A percentile compares a stretch with the other conserved stretches of the same genome.
Conservation (phyloP, 2,797 vertebrate genomes). For the Australoheros facetus region DNA sequence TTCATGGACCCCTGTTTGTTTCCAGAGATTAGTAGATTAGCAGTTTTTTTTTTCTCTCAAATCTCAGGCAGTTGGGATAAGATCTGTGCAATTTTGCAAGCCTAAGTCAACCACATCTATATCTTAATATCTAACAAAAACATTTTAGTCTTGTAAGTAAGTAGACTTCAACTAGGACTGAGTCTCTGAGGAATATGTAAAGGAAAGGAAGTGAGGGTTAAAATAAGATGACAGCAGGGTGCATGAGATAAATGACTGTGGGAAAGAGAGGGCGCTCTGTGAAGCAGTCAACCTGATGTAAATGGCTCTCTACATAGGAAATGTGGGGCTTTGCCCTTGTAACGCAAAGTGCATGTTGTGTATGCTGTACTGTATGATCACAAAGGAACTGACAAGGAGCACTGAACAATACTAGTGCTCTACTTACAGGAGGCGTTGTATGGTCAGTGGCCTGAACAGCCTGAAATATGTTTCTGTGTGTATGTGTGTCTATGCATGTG, state of each 20-base stretch:
- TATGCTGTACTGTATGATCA: constrained; percentile 32
- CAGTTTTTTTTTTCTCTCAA: constrained; percentile 9
- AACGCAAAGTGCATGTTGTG: constrained; percentile 44
- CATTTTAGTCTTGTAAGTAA: constrained; percentile 16
- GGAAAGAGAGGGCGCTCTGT: constrained; percentile 34
- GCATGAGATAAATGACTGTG: constrained; percentile 46
- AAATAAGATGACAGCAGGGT: constrained; percentile 29
- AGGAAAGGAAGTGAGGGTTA: constrained; percentile 21
- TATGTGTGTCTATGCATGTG: not conserved
- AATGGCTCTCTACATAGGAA: constrained; percentile 34
- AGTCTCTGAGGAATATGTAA: constrained; percentile 22
- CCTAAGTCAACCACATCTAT: constrained; percentile 16
- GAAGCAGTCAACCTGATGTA: constrained; percentile 37
- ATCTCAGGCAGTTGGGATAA: constrained; percentile 43
- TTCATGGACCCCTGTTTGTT: constrained; percentile 27
- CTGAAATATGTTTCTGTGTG: constrained; percentile 13
- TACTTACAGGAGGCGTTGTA: constrained; percentile 43
- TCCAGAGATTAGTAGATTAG: constrained; percentile 38
- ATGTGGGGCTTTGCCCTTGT: constrained; percentile 28
- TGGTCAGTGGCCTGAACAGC: constrained; percentile 60
- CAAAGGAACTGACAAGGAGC: constrained; percentile 38
- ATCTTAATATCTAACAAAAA: constrained; percentile 45
- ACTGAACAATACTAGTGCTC: constrained; percentile 27
- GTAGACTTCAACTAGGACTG: not conserved
- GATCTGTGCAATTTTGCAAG: constrained; percentile 29